phyloP scores from a whole-genome alignment of 2,888 invertebrate species.

The Drosophila peninsularis region DNA sequence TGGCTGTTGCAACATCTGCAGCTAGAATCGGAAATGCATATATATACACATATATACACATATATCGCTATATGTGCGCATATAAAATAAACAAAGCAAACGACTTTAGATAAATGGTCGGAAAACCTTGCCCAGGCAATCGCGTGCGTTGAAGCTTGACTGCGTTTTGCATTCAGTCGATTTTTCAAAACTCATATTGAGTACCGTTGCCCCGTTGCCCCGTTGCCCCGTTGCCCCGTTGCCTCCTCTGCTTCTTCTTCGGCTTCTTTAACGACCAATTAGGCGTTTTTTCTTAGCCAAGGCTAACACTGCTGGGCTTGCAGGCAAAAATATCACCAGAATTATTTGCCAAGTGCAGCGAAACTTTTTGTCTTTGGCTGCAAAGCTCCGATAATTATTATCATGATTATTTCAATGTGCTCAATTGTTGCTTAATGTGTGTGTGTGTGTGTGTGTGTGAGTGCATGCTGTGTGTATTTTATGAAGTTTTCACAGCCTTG shows the following conservation, averaged over 20 bases:
- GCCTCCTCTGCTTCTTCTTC: no score
- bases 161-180: slow-evolving; percentile 61
- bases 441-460: not conserved
- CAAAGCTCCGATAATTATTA: slow-evolving; percentile 23
- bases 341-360: slow-evolving; percentile 21
- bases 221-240: slow-evolving; percentile 36
- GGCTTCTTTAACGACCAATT: slow-evolving; percentile 47
- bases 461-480: not conserved
- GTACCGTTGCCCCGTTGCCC: slow-evolving; percentile 50
- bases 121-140: slow-evolving; percentile 56
- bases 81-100: slow-evolving; percentile 17
- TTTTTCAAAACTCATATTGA: slow-evolving; percentile 49
- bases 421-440: slow-evolving; percentile 19
- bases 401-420: slow-evolving; percentile 13
- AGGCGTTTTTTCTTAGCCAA: slow-evolving; percentile 37
- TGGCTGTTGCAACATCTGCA: slow-evolving; percentile 71
- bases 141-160: slow-evolving; percentile 76
- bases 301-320: slow-evolving; percentile 26
- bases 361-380: slow-evolving; percentile 12
- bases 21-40: slow-evolving; percentile 76
- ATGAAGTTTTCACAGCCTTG: not conserved
- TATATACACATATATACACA: not conserved
- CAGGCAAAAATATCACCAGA: slow-evolving; percentile 40
- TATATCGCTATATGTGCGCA: not conserved
- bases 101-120: slow-evolving; percentile 22